These are phyloP conservation scores for Aldrovandia affinis DNA, from an alignment of 2,797 vertebrate genomes.

Conservation along the genomic window DNA sequence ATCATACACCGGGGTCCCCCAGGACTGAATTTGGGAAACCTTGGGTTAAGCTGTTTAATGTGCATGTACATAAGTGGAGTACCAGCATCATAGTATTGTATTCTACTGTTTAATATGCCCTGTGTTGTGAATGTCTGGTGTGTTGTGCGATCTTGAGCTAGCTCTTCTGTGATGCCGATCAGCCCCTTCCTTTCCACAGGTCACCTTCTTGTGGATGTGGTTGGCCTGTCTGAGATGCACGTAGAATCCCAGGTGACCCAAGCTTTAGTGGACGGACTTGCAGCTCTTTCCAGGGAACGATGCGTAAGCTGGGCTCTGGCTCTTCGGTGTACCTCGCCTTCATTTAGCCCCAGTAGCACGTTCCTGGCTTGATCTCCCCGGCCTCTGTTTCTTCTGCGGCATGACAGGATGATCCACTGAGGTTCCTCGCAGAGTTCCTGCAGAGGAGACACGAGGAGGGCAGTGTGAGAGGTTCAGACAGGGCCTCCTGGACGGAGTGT, in stretches of 20 bases:
- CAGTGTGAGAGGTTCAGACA: conserved; percentile 30
- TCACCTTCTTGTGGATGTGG: conserved; percentile 73
- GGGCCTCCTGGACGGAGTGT: conserved; percentile 14
- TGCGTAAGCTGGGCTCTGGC: conserved; percentile 57
- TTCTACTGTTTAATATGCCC: background rate
- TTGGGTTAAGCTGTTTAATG: too few relatives aligned
- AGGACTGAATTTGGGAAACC: too few relatives aligned
- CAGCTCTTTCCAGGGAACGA: conserved; percentile 62
- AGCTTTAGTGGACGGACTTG: conserved; percentile 70
- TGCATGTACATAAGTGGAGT: background rate
- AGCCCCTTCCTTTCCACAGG: conserved; percentile 63
- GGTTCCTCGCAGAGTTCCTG: conserved; percentile 76
- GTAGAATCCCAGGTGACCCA: conserved; percentile 62
- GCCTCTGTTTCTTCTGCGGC: background rate
- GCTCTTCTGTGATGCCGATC: background rate
- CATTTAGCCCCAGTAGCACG: background rate
- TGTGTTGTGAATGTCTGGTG: background rate
- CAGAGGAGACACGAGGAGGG: conserved; percentile 56
- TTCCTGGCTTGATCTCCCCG: background rate
- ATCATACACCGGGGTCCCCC: too few relatives aligned
- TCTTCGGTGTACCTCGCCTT: background rate
- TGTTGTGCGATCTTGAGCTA: too few relatives aligned
- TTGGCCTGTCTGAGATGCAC: conserved; percentile 61
- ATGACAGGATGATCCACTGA: conserved; percentile 73
- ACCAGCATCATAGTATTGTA: background rate